phyloP scores from a whole-genome alignment of 2,888 invertebrate species.

The Ctena decussata region DNA sequence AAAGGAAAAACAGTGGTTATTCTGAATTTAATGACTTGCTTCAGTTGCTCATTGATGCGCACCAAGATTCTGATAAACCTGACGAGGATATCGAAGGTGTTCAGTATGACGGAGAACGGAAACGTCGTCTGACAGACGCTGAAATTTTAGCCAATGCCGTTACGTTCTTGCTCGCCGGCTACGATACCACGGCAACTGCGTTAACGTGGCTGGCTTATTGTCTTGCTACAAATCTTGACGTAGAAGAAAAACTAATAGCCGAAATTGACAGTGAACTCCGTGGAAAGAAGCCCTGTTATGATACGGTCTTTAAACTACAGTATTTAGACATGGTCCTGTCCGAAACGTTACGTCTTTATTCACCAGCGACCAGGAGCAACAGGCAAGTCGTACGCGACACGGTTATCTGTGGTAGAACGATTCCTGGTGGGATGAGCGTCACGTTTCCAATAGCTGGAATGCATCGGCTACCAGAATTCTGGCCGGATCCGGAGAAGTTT shows the following conservation, averaged over 20 bases:
- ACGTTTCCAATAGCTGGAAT: slow-evolving; percentile 55
- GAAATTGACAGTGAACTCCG: slow-evolving; percentile 38
- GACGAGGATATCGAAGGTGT: not conserved
- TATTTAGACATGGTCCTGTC: slow-evolving; percentile 60
- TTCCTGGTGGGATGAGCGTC: slow-evolving; percentile 52
- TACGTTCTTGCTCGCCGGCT: slow-evolving; percentile 60
- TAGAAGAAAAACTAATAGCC: slow-evolving; percentile 31
- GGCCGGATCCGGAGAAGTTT: slow-evolving; percentile 53
- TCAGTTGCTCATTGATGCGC: slow-evolving; percentile 44
- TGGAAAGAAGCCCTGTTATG: slow-evolving; percentile 39
- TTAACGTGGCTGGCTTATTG: slow-evolving; percentile 57
- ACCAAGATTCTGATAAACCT: slow-evolving; percentile 4
- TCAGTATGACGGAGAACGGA: slow-evolving; percentile 6
- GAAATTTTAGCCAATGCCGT: slow-evolving; percentile 58
- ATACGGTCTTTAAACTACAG: slow-evolving; percentile 41
- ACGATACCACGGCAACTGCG: slow-evolving; percentile 62
- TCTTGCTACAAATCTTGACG: slow-evolving; percentile 52
- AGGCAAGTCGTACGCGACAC: slow-evolving; percentile 46
- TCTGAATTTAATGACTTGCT: slow-evolving; percentile 34
- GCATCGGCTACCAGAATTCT: slow-evolving; percentile 58
- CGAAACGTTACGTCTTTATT: slow-evolving; percentile 63
- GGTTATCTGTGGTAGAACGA: slow-evolving; percentile 43
- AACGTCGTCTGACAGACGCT: slow-evolving; percentile 47
- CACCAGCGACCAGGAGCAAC: slow-evolving; percentile 57
- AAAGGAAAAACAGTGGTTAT: slow-evolving; percentile 8